Conservation (phyloP, 2,888 invertebrate genomes). For the Hetaerina titia region DNA sequence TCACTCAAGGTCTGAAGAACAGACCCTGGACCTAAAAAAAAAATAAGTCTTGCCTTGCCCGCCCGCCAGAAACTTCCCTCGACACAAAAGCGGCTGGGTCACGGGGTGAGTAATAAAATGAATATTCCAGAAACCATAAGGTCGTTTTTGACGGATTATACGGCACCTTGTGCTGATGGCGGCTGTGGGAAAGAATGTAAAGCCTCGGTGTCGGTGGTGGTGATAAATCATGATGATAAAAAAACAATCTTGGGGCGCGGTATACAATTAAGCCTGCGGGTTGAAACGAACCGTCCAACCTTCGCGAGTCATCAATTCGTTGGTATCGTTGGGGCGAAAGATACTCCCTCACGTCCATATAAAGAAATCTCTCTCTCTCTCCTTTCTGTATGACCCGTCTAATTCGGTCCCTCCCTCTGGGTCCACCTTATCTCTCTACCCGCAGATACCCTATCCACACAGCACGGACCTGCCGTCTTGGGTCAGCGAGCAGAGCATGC, state of each 20-base stretch:
- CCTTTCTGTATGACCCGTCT: no score
- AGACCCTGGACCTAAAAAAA: neutral
- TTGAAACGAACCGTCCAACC: neutral
- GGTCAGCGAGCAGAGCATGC: conserved; percentile 43
- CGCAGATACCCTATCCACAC: conserved; percentile 50
- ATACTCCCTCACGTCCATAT: no score
- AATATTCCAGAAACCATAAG: neutral
- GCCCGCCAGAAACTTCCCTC: neutral
- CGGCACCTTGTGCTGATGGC: neutral
- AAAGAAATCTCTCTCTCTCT: no score
- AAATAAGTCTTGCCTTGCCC: neutral
- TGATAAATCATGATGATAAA: neutral
- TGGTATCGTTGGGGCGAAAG: neutral
- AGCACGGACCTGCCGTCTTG: conserved; percentile 48
- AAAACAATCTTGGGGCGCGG: neutral
- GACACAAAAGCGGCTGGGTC: neutral
- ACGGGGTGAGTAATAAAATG: neutral
- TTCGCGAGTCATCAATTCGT: neutral
- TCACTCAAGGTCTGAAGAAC: neutral
- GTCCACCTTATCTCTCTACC: no score
- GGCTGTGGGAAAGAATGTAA: neutral
- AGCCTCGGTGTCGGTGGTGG: neutral
- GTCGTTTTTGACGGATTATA: neutral
- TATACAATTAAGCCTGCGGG: neutral
- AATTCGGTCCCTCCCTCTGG: no score